Evolutionary conservation across 2,888 invertebrate species (phyloP).

Genomic region (Notocelia uddmanniana): DNA sequence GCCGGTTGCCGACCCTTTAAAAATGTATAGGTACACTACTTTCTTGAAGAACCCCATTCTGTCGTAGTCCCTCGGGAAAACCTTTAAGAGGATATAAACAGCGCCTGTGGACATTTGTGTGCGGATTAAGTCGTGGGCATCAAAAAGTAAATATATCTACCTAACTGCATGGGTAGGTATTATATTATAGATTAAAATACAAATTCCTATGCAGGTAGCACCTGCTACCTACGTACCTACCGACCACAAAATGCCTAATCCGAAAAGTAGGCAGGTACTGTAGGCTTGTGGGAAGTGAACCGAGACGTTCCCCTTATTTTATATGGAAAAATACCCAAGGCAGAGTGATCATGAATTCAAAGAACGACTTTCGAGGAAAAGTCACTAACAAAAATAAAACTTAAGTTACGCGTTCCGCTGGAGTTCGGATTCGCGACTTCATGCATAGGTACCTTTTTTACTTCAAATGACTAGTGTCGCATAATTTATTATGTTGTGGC

Average conservation of each 20-base stretch:
- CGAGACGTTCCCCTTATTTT: background rate
- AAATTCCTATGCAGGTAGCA: too few relatives aligned
- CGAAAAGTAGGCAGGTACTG: background rate
- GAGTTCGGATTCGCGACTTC: background rate
- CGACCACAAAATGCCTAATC: background rate
- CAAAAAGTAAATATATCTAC: too few relatives aligned
- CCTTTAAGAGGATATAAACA: too few relatives aligned
- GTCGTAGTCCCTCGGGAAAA: too few relatives aligned
- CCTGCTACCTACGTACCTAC: too few relatives aligned
- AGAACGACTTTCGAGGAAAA: conserved; percentile 30
- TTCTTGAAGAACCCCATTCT: too few relatives aligned
- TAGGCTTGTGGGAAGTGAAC: background rate
- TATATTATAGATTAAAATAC: too few relatives aligned
- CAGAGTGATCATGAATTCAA: conserved; percentile 27
- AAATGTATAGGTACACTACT: too few relatives aligned
- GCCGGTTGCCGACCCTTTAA: too few relatives aligned
- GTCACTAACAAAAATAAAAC: conserved; percentile 24
- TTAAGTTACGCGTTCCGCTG: conserved; percentile 4
- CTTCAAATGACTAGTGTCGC: background rate
- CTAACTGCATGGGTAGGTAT: too few relatives aligned
- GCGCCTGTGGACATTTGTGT: too few relatives aligned
- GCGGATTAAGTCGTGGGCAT: too few relatives aligned
- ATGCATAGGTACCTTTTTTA: background rate
- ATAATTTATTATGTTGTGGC: background rate
- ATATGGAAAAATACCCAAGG: conserved; percentile 21